These are phyloP conservation scores for Porites cylindrica DNA, from an alignment of 92 coral and sea anemone genomes.

Conservation along the genomic window DNA sequence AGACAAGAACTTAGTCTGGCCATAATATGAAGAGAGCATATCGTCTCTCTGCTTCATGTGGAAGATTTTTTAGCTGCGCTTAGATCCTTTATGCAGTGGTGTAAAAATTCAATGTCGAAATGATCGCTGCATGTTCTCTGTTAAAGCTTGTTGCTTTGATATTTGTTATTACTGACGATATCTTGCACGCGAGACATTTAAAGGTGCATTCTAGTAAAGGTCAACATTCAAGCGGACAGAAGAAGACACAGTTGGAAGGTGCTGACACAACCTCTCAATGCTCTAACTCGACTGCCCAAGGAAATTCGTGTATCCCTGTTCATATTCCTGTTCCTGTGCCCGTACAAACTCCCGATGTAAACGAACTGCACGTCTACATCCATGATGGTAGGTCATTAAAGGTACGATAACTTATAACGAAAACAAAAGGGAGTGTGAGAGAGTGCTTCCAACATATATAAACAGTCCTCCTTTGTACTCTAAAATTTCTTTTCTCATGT, in stretches of 20 bases:
- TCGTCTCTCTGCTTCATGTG: too few species aligned
- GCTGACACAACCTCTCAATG: neutral
- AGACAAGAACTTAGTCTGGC: neutral
- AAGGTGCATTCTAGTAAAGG: neutral
- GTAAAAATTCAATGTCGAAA: neutral
- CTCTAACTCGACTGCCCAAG: too few species aligned
- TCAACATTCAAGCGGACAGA: neutral
- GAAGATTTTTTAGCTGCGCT: too few species aligned
- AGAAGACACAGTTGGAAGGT: slow-evolving; percentile 1
- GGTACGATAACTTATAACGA: too few species aligned
- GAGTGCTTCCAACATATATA: too few species aligned
- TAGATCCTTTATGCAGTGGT: too few species aligned
- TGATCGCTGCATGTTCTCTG: neutral
- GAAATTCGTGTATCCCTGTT: neutral
- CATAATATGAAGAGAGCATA: neutral
- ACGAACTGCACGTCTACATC: slow-evolving; percentile 25
- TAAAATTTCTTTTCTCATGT: too few species aligned
- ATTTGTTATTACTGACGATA: neutral
- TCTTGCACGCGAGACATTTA: neutral
- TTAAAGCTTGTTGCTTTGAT: neutral
- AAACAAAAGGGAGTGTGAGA: too few species aligned
- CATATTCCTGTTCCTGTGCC: neutral
- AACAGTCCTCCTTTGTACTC: too few species aligned
- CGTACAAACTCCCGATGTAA: neutral
- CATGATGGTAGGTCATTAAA: slow-evolving; percentile 24